Base-by-base conservation (phyloP, 2,797 vertebrate species). In the Cynopterus sphinx region DNA sequence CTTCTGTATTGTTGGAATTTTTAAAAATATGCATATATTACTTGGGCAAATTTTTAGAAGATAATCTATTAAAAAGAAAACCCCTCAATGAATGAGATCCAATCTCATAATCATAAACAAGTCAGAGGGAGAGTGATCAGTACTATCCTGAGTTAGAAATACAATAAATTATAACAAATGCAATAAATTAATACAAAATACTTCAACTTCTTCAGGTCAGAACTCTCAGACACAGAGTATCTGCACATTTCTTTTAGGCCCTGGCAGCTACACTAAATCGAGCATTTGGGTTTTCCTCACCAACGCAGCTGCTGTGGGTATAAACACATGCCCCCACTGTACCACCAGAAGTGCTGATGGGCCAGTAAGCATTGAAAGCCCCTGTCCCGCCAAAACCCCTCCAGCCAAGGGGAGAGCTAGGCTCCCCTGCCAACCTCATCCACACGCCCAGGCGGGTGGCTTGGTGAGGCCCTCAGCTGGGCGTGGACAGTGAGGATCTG, bases 401-500 rank as follows among this genome's bases (percentile, higher is more conserved):
- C 21, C 81, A 83, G 36, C 59, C 49, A 28, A 78, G 12, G 26
- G 71, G 12, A 61, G 13, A 68, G 36, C 41, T 28, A 4, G 57
- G 46, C 28, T 36, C 57, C 55, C n/a, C 10, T 51, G 16, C 96
- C 94, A 77, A 99, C 99, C 99, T 99, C 99, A 6, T 99, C 99
- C 51, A 99, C 98, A 39, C 97, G 73, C 6, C 98, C 73, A 2
- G 98, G 97, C 1, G 96, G 97, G 15, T 28, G 94, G 15, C 97
- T 97, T 24, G 97, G 73, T 19, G 98, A 97, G 12, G 99, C 98
- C 81, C 99, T 99, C 36, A 99, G 99, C 97, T 99, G 99, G 17
- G 98, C 98, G 2, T 99, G 99, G 49, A 99, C 98, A 0, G 97
- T 99, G 94, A 99, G 98, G 92, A 99, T 98, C 97, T 99, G 99